phyloP scores from a whole-genome alignment of 2,888 invertebrate genomes.

The Temnothorax ravouxi region DNA sequence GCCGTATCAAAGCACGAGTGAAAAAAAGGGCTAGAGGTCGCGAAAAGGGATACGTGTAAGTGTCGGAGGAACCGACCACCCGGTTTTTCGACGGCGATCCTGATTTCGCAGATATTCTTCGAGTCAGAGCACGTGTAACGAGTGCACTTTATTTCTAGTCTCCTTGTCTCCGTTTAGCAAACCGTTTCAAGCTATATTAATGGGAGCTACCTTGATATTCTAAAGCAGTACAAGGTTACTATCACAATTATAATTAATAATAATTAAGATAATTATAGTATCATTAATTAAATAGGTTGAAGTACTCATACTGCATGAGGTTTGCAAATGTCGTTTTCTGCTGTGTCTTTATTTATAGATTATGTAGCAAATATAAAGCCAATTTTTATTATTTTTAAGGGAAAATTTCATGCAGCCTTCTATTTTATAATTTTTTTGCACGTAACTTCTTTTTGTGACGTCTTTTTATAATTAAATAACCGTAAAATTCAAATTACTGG shows the following conservation, averaged over 20 bases:
- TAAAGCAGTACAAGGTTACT: neutral
- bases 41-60: slow-evolving; percentile 27
- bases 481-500: neutral
- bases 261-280: neutral
- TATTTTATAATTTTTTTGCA: neutral
- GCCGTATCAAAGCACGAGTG: slow-evolving; percentile 44
- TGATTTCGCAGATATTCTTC: slow-evolving; percentile 16
- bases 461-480: neutral
- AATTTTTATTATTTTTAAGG: neutral
- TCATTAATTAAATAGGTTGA: neutral
- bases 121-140: neutral
- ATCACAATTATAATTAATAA: slow-evolving; percentile 8
- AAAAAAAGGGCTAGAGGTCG: neutral
- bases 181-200: neutral
- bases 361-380: neutral
- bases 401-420: neutral
- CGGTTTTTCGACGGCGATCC: slow-evolving; percentile 41
- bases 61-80: slow-evolving; percentile 41
- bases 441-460: neutral
- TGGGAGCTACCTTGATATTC: neutral
- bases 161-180: neutral
- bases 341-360: neutral
- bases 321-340: neutral
- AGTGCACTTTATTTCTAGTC: neutral
- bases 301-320: neutral